Evolutionary conservation across 2,888 invertebrate genomes (phyloP), one percentile per base, ranked within the genome.

Genomic region (Aleiodes testaceus): DNA sequence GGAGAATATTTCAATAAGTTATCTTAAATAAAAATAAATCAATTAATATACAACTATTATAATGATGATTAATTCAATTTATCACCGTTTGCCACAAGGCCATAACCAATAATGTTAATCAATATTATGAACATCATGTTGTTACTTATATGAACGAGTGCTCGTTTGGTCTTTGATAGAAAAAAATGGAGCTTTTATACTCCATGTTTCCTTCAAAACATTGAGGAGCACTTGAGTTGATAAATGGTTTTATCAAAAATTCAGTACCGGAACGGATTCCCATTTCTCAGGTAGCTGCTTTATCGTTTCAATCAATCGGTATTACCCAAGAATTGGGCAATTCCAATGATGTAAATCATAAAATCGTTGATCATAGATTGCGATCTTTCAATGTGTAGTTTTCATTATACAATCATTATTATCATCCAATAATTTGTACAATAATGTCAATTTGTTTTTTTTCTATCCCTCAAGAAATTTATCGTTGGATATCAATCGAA

Each of bases 1-100:
- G 5, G 30, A 22, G n/a, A 22, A 52, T 2, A 12, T 26, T 20
- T 18, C 18, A 9, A 18, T 14, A 0, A 50, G 5, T 26, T 26
- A 26, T 26, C 5, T 26, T 5, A 2, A 26, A 26, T 26, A 0
- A 26, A 26, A 26, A 26, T 26, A 5, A 5, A 14, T 45, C 45
- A 52, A 52, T 53, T n/a, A 53, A 12, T 20, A 14, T 14, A 30
- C n/a, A 20, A 20, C n/a, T n/a, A n/a, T n/a, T n/a, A n/a, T n/a
- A 4, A 20, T 11, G 1, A 2, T 9, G n/a, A 12, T 53, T 4
- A n/a, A 45, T n/a, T 45, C n/a, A 30, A 1, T 26, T 1, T 20
- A 26, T 53, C 14, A 53, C 53, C 53, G 30, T 53, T 53, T n/a
- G 53, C 53, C 12, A 12, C 53, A 26, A 53, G 30, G 11, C 30